Evolutionary conservation across 2,113 vertebrate species (phyloP).

Genomic region (Coptodon rendalli): DNA sequence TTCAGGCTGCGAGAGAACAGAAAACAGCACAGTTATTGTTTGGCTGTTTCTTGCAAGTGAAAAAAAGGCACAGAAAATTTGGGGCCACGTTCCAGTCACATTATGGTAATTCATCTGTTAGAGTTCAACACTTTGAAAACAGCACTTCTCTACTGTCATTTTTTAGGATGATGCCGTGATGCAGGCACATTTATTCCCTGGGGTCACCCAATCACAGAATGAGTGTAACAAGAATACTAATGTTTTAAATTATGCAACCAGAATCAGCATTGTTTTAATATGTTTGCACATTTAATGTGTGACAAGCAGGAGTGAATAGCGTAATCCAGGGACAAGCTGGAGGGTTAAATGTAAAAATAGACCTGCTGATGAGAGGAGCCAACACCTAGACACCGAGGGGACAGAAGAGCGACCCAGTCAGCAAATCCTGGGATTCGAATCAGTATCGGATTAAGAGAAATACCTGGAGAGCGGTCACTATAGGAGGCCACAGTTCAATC

Average conservation of each 20-base stretch:
- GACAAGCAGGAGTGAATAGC: not conserved
- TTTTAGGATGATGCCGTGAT: not conserved
- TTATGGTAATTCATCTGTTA: not conserved
- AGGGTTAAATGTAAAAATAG: conserved; percentile 62
- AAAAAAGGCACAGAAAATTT: not conserved
- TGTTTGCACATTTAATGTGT: not conserved
- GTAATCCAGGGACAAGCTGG: conserved; percentile 28
- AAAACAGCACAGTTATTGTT: conserved; percentile 12
- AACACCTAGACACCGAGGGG: conserved; percentile 38
- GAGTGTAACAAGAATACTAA: not conserved
- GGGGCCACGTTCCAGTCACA: not conserved
- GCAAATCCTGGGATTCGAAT: conserved; percentile 53
- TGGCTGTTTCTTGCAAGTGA: not conserved
- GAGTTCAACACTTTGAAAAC: not conserved
- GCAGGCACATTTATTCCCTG: not conserved
- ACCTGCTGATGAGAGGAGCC: conserved; percentile 47
- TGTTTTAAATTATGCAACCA: not conserved
- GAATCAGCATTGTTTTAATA: not conserved
- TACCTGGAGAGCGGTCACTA: not conserved
- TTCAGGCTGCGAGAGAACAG: not conserved
- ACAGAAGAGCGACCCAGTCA: conserved; percentile 35
- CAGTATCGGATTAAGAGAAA: conserved; percentile 40
- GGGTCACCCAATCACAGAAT: not conserved
- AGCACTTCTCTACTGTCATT: not conserved
- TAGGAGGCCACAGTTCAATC: not conserved